A percentile compares a stretch with the other conserved stretches of the same genome.
These are phyloP conservation scores for Pseudopodoces humilis DNA, from an alignment of 2,113 vertebrate species.

Conservation along the genomic window DNA sequence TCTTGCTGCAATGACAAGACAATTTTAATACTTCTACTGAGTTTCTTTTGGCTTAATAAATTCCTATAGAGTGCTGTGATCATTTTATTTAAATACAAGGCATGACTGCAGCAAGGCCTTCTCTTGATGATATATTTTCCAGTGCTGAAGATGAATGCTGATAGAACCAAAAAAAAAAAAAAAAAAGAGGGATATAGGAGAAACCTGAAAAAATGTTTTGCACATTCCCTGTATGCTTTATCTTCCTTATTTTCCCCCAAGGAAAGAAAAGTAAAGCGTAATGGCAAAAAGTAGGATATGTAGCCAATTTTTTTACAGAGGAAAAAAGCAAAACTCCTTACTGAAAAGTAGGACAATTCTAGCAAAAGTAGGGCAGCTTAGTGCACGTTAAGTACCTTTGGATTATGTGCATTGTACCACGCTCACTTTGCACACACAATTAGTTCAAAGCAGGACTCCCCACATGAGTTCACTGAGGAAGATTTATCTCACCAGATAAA, in stretches of 20 bases:
- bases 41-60: not conserved
- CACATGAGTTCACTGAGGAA: not conserved
- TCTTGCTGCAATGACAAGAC: not conserved
- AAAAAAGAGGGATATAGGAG: not conserved
- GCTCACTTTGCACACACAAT: not conserved
- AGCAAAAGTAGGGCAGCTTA: slow-evolving; percentile 26
- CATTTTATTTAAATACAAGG: not conserved
- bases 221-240: not conserved
- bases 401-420: not conserved
- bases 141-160: not conserved
- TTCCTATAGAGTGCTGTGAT: not conserved
- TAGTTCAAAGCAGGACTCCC: not conserved
- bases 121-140: not conserved
- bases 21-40: not conserved
- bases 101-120: not conserved
- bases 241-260: not conserved
- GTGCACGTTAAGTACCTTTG: slow-evolving; percentile 4
- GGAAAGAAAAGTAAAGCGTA: not conserved
- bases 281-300: not conserved
- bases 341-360: slow-evolving; percentile 20
- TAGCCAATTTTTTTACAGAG: not conserved
- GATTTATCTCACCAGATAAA: not conserved
- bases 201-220: not conserved
- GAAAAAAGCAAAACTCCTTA: not conserved
- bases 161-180: not conserved